phyloP scores from a whole-genome alignment of 2,888 invertebrate species.

The Tryphoninae sp. region DNA sequence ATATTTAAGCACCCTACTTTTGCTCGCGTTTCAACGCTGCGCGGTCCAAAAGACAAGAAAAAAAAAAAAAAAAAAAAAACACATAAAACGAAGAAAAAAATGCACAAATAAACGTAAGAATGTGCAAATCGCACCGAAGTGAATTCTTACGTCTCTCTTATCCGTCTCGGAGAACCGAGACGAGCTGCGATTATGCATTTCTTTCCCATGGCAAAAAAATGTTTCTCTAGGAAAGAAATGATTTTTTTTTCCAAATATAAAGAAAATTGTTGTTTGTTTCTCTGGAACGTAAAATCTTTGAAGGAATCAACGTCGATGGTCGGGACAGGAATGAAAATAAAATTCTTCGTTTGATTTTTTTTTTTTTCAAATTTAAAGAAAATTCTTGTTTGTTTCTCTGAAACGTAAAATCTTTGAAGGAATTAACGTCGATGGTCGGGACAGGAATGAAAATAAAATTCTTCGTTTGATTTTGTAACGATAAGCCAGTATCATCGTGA shows the following conservation, averaged over 20 bases:
- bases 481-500: neutral
- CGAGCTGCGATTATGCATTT: neutral
- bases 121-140: slow-evolving; percentile 31
- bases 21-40: slow-evolving; percentile 50
- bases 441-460: neutral
- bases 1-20: slow-evolving; percentile 59
- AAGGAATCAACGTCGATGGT: no score
- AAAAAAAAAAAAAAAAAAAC: slow-evolving; percentile 14
- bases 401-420: no score
- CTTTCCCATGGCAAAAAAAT: neutral
- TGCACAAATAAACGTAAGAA: slow-evolving; percentile 1
- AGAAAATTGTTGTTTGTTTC: neutral
- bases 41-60: slow-evolving; percentile 12
- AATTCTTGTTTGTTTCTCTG: neutral
- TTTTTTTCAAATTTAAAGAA: neutral
- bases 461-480: neutral
- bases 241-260: neutral
- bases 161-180: neutral
- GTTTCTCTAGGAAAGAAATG: neutral
- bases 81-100: neutral
- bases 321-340: no score
- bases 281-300: no score
- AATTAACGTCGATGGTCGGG: no score
- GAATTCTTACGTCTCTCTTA: slow-evolving; percentile 3
- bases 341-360: no score